Base-by-base conservation (phyloP, 2,888 invertebrate species). In the Tinea trinotella region DNA sequence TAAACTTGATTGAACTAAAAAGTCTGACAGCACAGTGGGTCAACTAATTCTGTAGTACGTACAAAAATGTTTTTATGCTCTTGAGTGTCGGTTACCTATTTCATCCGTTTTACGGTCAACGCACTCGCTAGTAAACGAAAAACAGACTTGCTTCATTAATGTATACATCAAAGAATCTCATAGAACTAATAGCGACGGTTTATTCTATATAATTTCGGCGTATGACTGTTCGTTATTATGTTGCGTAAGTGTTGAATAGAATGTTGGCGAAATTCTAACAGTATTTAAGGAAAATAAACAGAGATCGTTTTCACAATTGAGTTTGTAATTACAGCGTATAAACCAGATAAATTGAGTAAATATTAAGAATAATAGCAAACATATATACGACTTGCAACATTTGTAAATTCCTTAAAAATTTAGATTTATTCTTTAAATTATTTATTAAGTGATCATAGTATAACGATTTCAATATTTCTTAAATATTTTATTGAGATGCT, bases 101-200 rank as follows among this genome's bases (percentile, higher is more conserved):
- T 53, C 53, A 53, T 56, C 56, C 56, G 53, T 35, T 54, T 55
- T 60, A 63, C 67, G 68, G 67, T 65, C 68, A 64, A 60, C 57
- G 68, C 64, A 60, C 71, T 56, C 56, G 35, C 22, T 30, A 19
- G 61, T 62, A 61, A 65, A 74, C 68, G 67, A 66, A 71, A 71
- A 72, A 62, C 74, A 76, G 72, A 75, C 62, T 57, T 62, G 60
- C 58, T 46, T 56, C 61, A 61, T 62, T 61, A 63, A 59, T 59
- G 55, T 56, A 55, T 57, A 61, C 64, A 64, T 65, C 64, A 63
- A 63, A 64, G 63, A 59, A 54, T 12, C 40, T 15, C 15, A 40
- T 15, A 13, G 13, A 40, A 40, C 13, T 40, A 40, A 40, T 40
- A 40, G 40, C 40, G 13, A 40, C 6, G 13, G 15, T 40, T 40